A percentile compares a stretch with the other conserved stretches of the same genome.
Evolutionary conservation across 2,888 invertebrate genomes (phyloP).

Genomic region (Danaus chrysippus): DNA sequence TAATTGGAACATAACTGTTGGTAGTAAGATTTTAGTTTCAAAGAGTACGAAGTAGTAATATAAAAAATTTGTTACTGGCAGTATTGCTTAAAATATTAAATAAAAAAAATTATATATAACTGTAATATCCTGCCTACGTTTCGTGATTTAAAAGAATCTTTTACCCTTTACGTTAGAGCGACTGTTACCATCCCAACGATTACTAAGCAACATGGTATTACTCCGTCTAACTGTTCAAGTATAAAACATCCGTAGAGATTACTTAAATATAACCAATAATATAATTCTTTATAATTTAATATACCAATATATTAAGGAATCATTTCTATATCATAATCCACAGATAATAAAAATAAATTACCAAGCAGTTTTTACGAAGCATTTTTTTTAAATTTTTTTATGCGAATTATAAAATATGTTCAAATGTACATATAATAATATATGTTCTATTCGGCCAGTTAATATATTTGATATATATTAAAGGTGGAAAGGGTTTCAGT

Average conservation of each 20-base stretch:
- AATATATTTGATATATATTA: constrained; percentile 78
- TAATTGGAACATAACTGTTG: neutral
- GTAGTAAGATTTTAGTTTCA: neutral
- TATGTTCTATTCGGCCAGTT: constrained; percentile 59
- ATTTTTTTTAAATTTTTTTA: no score
- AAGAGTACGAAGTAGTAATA: neutral
- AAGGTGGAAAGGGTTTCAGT: constrained; percentile 73
- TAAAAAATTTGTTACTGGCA: neutral
- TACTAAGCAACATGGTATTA: constrained; percentile 65
- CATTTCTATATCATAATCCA: no score
- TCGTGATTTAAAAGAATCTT: neutral
- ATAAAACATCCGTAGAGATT: constrained; percentile 70
- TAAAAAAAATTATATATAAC: no score
- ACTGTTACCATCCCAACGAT: constrained; percentile 70
- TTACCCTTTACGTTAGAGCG: constrained; percentile 24
- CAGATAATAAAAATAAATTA: constrained; percentile 40
- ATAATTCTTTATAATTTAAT: constrained; percentile 23
- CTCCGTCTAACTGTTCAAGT: constrained; percentile 59
- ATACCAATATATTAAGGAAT: no score
- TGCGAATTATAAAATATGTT: constrained; percentile 14
- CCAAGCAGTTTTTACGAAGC: constrained; percentile 26
- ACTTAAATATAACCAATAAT: neutral
- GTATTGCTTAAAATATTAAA: no score
- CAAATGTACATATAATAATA: neutral
- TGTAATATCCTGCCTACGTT: neutral